A percentile compares a stretch with the other conserved stretches of the same genome.
Conservation (phyloP, 2,113 vertebrate genomes). For the Aptenodytes patagonicus region DNA sequence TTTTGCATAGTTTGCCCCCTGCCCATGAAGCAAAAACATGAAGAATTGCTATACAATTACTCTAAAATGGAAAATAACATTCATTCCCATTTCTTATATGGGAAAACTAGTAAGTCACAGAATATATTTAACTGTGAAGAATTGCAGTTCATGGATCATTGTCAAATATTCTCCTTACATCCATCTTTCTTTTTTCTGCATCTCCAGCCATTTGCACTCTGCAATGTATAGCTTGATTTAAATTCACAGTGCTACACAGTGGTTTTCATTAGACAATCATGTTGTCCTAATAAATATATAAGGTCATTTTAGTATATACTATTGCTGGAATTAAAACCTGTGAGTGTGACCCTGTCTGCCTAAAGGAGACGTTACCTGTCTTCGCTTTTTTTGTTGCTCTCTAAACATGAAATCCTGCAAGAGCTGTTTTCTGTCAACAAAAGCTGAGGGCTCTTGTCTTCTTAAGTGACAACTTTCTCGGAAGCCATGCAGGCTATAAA, state of each 20-base stretch:
- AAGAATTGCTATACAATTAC: conserved; percentile 27
- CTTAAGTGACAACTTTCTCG: not conserved
- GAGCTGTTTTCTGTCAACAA: not conserved
- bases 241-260: not conserved
- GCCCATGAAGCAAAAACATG: not conserved
- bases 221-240: not conserved
- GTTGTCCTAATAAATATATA: not conserved
- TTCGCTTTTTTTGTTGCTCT: not conserved
- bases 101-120: conserved; percentile 39
- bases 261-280: not conserved
- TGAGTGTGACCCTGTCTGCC: not conserved
- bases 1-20: not conserved
- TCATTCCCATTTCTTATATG: conserved; percentile 32
- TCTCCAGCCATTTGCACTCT: not conserved
- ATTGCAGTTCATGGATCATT: conserved; percentile 56
- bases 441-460: not conserved
- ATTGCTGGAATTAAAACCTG: not conserved
- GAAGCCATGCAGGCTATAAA: not conserved
- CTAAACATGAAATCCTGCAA: not conserved
- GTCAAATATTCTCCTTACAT: conserved; percentile 22
- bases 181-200: conserved; percentile 30
- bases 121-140: conserved; percentile 51
- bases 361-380: not conserved
- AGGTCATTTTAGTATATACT: not conserved
- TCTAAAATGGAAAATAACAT: conserved; percentile 29